A percentile compares a stretch with the other conserved stretches of the same genome.
Conservation (phyloP, 1,140 invertebrate species). For the Leptinotarsa texana region DNA sequence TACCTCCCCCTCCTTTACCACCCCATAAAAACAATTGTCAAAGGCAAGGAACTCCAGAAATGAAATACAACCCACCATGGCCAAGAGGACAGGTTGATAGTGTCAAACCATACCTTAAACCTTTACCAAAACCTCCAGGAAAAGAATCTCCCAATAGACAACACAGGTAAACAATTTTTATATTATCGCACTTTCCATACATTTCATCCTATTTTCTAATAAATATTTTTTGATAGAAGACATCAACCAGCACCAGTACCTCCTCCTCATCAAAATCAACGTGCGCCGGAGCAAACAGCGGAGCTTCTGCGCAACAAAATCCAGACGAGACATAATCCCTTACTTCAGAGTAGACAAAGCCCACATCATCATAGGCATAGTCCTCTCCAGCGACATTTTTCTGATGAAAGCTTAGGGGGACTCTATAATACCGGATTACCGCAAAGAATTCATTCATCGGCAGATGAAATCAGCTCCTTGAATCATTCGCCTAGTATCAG, state of each 20-base stretch:
- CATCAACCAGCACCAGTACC: conserved; percentile 35
- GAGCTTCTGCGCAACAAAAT: conserved; percentile 47
- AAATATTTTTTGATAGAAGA: neutral
- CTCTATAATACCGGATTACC: conserved; percentile 47
- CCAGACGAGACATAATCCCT: conserved; percentile 51
- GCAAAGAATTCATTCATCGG: conserved; percentile 71
- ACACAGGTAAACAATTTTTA: conserved; percentile 34
- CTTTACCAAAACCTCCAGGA: conserved; percentile 62
- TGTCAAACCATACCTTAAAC: conserved; percentile 61
- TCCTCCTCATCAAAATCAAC: conserved; percentile 45
- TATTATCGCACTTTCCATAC: neutral
- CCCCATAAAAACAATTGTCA: conserved; percentile 59
- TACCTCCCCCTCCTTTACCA: conserved; percentile 60
- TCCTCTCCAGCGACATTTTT: conserved; percentile 62
- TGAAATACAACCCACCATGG: conserved; percentile 61
- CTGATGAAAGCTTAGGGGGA: conserved; percentile 66
- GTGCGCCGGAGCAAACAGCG: conserved; percentile 42
- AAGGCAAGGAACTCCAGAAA: conserved; percentile 48
- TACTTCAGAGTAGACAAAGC: conserved; percentile 46
- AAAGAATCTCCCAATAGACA: conserved; percentile 52
- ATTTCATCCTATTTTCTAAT: neutral
- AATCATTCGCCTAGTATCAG: conserved; percentile 78
- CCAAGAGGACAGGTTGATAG: conserved; percentile 56
- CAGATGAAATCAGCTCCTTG: conserved; percentile 77
- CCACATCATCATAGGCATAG: conserved; percentile 50